A percentile compares a stretch with the other conserved stretches of the same genome.
Evolutionary conservation across 2,888 invertebrate genomes (phyloP).

Genomic region (Minunthozetes semirufus): DNA sequence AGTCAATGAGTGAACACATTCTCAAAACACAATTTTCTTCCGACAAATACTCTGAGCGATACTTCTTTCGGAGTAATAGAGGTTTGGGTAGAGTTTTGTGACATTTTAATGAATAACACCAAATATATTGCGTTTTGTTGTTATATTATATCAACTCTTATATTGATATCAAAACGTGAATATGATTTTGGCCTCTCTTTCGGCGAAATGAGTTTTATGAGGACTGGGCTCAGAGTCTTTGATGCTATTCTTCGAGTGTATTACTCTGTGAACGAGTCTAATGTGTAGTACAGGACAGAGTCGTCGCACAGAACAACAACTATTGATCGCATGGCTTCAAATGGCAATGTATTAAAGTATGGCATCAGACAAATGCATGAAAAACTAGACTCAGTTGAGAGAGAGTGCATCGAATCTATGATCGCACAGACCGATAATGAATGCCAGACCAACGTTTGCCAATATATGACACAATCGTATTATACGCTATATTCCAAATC

Average conservation of each 20-base stretch:
- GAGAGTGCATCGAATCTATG: slow-evolving; percentile 18
- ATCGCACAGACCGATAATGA: slow-evolving; percentile 10
- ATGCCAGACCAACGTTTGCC: neutral
- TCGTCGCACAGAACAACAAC: slow-evolving; percentile 10
- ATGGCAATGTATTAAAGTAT: neutral
- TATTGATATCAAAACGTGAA: slow-evolving; percentile 18
- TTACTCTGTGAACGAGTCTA: neutral
- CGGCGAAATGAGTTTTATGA: slow-evolving; percentile 2
- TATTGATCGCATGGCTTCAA: slow-evolving; percentile 30
- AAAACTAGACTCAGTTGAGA: slow-evolving; percentile 9
- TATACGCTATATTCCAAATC: neutral
- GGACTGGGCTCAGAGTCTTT: slow-evolving; percentile 7
- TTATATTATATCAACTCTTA: neutral
- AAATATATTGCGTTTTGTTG: slow-evolving; percentile 27
- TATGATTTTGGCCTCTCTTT: slow-evolving; percentile 11
- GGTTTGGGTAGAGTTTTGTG: neutral
- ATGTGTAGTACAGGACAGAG: neutral
- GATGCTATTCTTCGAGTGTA: neutral
- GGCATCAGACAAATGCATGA: neutral
- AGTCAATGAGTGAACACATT: neutral
- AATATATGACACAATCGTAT: neutral
- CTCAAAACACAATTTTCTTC: neutral
- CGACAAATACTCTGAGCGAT: neutral
- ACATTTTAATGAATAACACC: slow-evolving; percentile 18
- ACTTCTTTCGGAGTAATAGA: slow-evolving; percentile 10